Evolutionary conservation across 2,797 vertebrate genomes (phyloP).

Genomic region (Diplodus sargus): DNA sequence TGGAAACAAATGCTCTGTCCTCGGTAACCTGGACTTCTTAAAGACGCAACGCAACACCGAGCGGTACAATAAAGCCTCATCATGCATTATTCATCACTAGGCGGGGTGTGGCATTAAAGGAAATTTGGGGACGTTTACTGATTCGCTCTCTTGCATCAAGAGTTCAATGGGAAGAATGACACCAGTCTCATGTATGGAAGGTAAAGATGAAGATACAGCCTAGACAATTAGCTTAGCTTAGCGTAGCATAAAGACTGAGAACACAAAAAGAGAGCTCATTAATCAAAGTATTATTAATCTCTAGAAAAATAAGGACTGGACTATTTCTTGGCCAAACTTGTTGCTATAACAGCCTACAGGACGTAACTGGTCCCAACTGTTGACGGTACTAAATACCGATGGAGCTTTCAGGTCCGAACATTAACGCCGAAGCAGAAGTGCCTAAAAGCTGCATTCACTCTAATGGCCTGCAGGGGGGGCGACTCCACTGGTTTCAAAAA

Average conservation of each 20-base stretch:
- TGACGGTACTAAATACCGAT: too few species aligned
- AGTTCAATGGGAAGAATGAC: neutral
- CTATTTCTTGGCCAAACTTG: too few species aligned
- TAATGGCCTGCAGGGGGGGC: too few species aligned
- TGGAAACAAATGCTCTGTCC: conserved; percentile 64
- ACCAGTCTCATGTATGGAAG: too few species aligned
- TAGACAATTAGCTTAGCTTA: neutral
- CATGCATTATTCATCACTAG: too few species aligned
- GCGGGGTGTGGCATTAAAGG: neutral
- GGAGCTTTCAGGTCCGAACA: too few species aligned
- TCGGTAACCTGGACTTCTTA: conserved; percentile 55
- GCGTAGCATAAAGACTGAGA: neutral
- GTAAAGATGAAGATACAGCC: neutral
- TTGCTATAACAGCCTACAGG: neutral
- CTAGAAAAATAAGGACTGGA: neutral
- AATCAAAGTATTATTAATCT: neutral
- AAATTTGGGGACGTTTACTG: neutral
- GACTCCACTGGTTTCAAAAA: too few species aligned
- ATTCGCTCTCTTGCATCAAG: neutral
- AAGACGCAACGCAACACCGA: conserved; percentile 28
- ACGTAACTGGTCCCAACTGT: too few species aligned
- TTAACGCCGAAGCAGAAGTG: too few species aligned
- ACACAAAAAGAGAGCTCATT: neutral
- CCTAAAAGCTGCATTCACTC: too few species aligned
- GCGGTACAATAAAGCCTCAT: too few species aligned